Percentiles rank a stretch among this genome's conserved stretches.
Evolutionary conservation across 2,888 invertebrate genomes (phyloP).

Genomic region (Yponomeuta cagnagella): DNA sequence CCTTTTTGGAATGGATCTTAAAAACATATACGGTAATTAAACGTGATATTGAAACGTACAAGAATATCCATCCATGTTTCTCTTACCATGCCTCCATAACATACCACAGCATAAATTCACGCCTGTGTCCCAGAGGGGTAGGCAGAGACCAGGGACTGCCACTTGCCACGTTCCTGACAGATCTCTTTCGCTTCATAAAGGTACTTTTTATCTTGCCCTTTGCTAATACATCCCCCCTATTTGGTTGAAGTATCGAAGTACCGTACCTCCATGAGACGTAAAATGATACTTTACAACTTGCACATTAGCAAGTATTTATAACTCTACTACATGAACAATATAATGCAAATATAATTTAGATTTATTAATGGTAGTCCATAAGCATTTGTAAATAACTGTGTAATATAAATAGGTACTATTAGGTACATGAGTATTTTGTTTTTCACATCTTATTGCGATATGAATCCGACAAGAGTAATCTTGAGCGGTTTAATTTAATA

Average conservation of each 20-base stretch:
- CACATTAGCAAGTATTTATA: neutral
- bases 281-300: neutral
- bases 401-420: no score
- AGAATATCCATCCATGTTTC: neutral
- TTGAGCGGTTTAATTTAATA: neutral
- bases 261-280: neutral
- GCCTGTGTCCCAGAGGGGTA: no score
- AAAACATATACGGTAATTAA: neutral
- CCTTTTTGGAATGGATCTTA: neutral
- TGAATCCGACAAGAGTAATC: neutral
- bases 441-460: neutral
- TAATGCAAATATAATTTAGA: neutral
- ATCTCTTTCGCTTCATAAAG: no score
- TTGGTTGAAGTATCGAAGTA: no score
- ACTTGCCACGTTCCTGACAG: no score
- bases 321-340: neutral
- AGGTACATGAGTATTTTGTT: neutral
- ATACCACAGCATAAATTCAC: no score
- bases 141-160: no score
- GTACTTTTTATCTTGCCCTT: no score
- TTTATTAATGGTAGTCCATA: neutral
- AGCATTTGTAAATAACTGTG: no score
- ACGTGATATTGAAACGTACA: neutral
- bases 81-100: no score
- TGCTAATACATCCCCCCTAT: no score